Base-by-base conservation (phyloP, 2,113 vertebrate genomes). In the Cyanoramphus novaezelandiae region DNA sequence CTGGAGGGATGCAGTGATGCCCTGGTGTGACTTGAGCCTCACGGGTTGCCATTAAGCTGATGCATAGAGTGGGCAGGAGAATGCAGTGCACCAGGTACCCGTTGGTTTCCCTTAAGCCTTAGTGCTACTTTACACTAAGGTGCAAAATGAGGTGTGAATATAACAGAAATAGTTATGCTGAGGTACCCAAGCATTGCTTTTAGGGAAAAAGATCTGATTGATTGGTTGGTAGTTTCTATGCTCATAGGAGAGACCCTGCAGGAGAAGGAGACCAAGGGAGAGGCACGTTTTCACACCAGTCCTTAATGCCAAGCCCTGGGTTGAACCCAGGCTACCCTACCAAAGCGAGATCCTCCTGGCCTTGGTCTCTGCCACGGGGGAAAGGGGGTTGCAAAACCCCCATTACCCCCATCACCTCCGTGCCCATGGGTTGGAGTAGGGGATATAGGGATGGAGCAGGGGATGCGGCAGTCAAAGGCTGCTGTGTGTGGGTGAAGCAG, bases 401-500 rank as follows among this genome's bases (percentile, higher is more conserved):
- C 4, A 0, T 13, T 50, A 52, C 16, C 41, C 77, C 69, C 64
- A 1, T 17, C 8, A 8, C 20, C 70, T 37, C 33, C 0, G 0
- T 75, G 78, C 62, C 78, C 2, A 1, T 78, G 86, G 91, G 88
- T 53, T 24, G 76, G 35, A 7, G 55, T 43, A 69, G 82, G 78
- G 67, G 74, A 33, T 76, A 49, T 1, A 65, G 70, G 0, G 0
- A n/a, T 57, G 55, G 55, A n/a, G 55, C 55, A n/a, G 33, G 13
- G 13, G 55, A n/a, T 57, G 55, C 20, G n/a, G 55, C 13, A 82
- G 93, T 93, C 88, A 94, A 93, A 92, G 89, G 49, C 60, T 85
- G 82, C 80, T 39, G 37, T 24, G 79, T n/a, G 92, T 78, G 86
- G 88, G 92, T 71, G 94, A 85, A 64, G 69, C 72, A 82, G 88